Evolutionary conservation across 2,113 vertebrate species (phyloP).

Genomic region (Silurus meridionalis): DNA sequence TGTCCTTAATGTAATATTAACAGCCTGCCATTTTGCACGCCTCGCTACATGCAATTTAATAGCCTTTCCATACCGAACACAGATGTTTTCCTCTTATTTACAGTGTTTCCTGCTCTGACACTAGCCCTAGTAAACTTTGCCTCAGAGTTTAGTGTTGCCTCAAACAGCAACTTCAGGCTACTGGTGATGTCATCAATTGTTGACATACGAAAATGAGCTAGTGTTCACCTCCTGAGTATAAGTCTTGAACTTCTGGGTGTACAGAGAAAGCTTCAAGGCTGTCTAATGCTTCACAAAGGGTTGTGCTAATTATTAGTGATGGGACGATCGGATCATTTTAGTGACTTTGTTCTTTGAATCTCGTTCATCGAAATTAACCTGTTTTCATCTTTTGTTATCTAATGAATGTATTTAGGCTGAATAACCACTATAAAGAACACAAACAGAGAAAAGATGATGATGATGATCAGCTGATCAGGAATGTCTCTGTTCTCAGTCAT

Average conservation of each 20-base stretch:
- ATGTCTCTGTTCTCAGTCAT: too few relatives aligned
- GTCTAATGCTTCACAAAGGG: constrained; percentile 29
- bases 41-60: neutral
- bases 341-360: too few relatives aligned
- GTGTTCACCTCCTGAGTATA: constrained; percentile 25
- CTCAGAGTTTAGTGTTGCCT: neutral
- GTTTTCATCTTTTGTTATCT: too few relatives aligned
- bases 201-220: constrained; percentile 37
- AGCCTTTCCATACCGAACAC: neutral
- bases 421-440: too few relatives aligned
- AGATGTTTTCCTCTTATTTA: neutral
- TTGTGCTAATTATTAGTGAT: constrained; percentile 30
- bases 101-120: neutral
- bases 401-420: too few relatives aligned
- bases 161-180: neutral
- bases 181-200: constrained; percentile 25
- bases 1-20: neutral
- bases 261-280: constrained; percentile 29
- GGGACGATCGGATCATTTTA: too few relatives aligned
- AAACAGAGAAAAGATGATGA: too few relatives aligned
- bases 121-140: neutral
- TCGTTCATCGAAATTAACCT: too few relatives aligned
- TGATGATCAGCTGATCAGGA: too few relatives aligned
- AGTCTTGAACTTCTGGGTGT: constrained; percentile 16
- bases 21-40: neutral